Evolutionary conservation across 2,888 invertebrate genomes (phyloP), one percentile per base, ranked within the genome.

Genomic region (Leptogaster cylindrica): DNA sequence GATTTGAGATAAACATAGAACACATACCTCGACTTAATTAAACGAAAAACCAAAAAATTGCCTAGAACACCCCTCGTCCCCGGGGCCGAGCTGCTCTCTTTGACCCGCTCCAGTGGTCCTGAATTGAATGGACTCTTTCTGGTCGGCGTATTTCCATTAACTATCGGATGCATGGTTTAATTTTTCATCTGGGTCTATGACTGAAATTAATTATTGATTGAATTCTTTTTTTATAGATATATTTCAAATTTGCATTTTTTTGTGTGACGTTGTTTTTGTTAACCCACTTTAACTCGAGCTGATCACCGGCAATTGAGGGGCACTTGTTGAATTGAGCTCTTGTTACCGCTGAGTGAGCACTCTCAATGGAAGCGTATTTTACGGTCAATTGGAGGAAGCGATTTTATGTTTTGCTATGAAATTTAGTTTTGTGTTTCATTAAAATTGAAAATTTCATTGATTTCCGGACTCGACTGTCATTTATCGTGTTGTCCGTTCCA

Each of bases 321-420:
- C 52, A 52, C 65, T 65, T 65, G 52, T 65, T 65, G 52, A 65
- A 58, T 65, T 36, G 50, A 28, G 20, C 51, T 65, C 41, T 65
- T 52, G 52, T 65, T 65, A 65, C 65, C 65, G 65, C 65, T 65
- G 65, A 65, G 41, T 65, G 65, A 65, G 31, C 65, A 65, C 51
- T 65, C 31, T 65, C 65, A 65, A 65, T 65, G 52, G 65, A 50
- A 39, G 36, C 65, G 67, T 65, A 64, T 70, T 70, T 70, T 70
- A 68, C 68, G 70, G 66, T 70, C 70, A 70, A 70, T 70, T 70
- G 68, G 50, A 70, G 70, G 70, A 70, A 68, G 64, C 70, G 70
- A 68, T 68, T 70, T 68, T 66, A 70, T 70, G 70, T 70, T 70
- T 70, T 70, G 67, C 65, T 66, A 67, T 67, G 67, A 70, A 70